Evolutionary conservation across 1,140 invertebrate genomes (phyloP).

Genomic region (Sarcophaga bullata): DNA sequence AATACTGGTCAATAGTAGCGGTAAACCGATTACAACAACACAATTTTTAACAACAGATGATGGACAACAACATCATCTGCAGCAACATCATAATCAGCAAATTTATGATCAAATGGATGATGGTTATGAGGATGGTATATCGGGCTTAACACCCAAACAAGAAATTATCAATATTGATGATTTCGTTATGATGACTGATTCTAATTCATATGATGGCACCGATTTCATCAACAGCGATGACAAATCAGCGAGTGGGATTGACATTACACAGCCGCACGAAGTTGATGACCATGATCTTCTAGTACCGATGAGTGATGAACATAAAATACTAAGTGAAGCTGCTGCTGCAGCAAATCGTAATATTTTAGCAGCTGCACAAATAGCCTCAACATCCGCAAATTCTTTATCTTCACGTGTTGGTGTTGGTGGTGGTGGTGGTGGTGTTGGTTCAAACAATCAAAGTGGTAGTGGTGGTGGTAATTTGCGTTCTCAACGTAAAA

Average conservation of each 20-base stretch:
- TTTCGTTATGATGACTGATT: slow-evolving; percentile 64
- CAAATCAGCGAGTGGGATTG: slow-evolving; percentile 51
- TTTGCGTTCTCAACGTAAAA: slow-evolving; percentile 61
- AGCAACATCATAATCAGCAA: slow-evolving; percentile 47
- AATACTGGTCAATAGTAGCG: slow-evolving; percentile 46
- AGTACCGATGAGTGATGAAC: slow-evolving; percentile 56
- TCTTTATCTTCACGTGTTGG: slow-evolving; percentile 44
- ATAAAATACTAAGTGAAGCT: slow-evolving; percentile 56
- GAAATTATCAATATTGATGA: slow-evolving; percentile 65
- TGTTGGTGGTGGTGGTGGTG: slow-evolving; percentile 41
- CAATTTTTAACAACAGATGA: slow-evolving; percentile 39
- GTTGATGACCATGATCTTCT: slow-evolving; percentile 54
- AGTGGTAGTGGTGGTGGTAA: slow-evolving; percentile 44
- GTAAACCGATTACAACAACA: slow-evolving; percentile 30
- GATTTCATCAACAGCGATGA: slow-evolving; percentile 59
- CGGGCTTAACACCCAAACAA: slow-evolving; percentile 57
- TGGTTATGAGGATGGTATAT: slow-evolving; percentile 58
- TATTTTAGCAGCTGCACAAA: slow-evolving; percentile 29
- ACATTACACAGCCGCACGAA: slow-evolving; percentile 54
- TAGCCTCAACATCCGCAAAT: slow-evolving; percentile 18
- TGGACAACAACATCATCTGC: slow-evolving; percentile 27
- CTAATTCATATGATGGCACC: slow-evolving; percentile 65
- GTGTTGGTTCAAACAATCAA: slow-evolving; percentile 32
- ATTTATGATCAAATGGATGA: slow-evolving; percentile 58
- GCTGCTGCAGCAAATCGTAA: slow-evolving; percentile 41